Percentiles rank a stretch among this genome's conserved stretches.
These are phyloP conservation scores for Zonitis immaculata DNA, from an alignment of 2,888 invertebrate species.

Conservation along the genomic window DNA sequence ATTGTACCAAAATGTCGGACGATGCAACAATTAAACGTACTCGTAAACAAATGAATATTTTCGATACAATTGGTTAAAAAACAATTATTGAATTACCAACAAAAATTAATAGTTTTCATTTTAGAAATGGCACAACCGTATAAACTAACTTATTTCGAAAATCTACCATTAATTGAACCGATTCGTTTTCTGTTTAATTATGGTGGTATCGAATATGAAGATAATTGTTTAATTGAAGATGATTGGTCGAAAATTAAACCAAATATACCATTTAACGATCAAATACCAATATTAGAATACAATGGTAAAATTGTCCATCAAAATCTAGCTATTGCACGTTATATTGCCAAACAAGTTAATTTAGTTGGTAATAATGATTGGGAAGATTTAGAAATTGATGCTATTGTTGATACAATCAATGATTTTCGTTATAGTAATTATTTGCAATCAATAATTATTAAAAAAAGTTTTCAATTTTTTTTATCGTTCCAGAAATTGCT, in stretches of 20 bases:
- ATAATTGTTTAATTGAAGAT: slow-evolving; percentile 53
- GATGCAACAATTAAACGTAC: background rate
- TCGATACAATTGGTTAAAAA: background rate
- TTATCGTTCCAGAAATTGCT: slow-evolving; percentile 49
- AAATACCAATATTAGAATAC: slow-evolving; percentile 59
- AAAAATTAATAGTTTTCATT: no score
- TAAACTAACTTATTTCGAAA: slow-evolving; percentile 59
- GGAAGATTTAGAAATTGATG: slow-evolving; percentile 60
- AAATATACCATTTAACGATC: slow-evolving; percentile 45
- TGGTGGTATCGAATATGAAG: slow-evolving; percentile 58
- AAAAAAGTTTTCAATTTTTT: slow-evolving; percentile 30
- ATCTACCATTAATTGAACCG: slow-evolving; percentile 60
- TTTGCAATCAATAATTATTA: background rate
- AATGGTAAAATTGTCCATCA: slow-evolving; percentile 62
- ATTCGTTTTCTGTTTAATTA: slow-evolving; percentile 60
- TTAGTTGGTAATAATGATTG: slow-evolving; percentile 56
- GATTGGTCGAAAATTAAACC: slow-evolving; percentile 49
- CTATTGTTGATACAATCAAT: slow-evolving; percentile 56
- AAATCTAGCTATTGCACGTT: slow-evolving; percentile 58
- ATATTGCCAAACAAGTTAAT: slow-evolving; percentile 58
- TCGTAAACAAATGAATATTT: background rate
- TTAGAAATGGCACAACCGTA: slow-evolving; percentile 48
- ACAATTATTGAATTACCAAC: no score
- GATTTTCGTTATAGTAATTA: slow-evolving; percentile 58
- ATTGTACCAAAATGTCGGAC: background rate